These are phyloP conservation scores for Ditula angustiorana DNA, from an alignment of 2,888 invertebrate species.

Conservation along the genomic window DNA sequence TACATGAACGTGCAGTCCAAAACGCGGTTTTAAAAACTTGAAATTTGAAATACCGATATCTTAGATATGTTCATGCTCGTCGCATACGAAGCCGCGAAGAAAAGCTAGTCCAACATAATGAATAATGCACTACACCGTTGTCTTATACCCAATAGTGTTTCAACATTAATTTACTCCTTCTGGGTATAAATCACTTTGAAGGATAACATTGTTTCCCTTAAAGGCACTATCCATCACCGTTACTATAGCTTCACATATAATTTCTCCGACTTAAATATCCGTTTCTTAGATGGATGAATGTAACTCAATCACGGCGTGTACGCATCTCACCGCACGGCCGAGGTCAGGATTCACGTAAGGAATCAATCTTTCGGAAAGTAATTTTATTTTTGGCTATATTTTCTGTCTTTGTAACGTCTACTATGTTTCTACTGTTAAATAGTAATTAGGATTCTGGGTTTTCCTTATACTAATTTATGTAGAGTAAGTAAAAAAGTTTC, in stretches of 20 bases:
- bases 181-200: neutral
- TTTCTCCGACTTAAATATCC: neutral
- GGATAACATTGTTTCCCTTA: neutral
- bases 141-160: neutral
- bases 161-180: constrained; percentile 8
- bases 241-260: neutral
- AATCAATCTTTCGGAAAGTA: constrained; percentile 13
- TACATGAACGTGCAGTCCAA: too few species aligned
- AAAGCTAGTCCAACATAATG: too few species aligned
- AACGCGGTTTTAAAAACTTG: too few species aligned
- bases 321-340: constrained; percentile 10
- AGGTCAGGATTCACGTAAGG: constrained; percentile 1
- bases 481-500: too few species aligned
- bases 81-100: too few species aligned
- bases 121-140: neutral
- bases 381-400: neutral
- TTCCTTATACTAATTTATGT: too few species aligned
- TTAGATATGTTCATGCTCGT: too few species aligned
- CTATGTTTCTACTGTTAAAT: neutral
- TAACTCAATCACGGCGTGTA: constrained; percentile 14
- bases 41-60: too few species aligned
- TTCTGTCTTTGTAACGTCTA: neutral
- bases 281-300: constrained; percentile 6
- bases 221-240: constrained; percentile 15
- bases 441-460: neutral